phyloP scores from a whole-genome alignment of 2,797 vertebrate genomes.

The Nasua narica region DNA sequence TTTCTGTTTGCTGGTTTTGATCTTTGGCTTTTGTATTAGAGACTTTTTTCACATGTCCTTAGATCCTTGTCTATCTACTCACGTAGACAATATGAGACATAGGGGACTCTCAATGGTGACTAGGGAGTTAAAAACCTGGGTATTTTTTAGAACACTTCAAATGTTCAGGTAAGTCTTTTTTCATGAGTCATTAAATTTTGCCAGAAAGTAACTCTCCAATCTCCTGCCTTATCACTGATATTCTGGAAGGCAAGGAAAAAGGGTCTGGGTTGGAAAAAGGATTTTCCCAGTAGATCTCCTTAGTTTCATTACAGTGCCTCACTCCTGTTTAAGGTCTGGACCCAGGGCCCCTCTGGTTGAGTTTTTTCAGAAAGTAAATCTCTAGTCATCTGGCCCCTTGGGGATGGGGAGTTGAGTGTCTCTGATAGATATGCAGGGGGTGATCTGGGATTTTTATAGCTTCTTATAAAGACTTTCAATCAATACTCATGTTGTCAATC shows the following conservation, averaged over 20 bases:
- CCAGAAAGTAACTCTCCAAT: background rate
- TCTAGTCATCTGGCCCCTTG: background rate
- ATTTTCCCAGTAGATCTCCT: background rate
- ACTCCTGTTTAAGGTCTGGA: background rate
- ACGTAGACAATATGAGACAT: background rate
- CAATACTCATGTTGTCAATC: background rate
- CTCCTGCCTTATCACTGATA: background rate
- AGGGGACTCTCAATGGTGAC: background rate
- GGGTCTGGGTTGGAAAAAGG: background rate
- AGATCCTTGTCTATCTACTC: background rate
- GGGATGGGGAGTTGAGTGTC: background rate
- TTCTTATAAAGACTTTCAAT: background rate
- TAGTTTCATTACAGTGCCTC: background rate
- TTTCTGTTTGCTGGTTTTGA: background rate
- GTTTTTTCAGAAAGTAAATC: background rate
- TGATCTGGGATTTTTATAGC: background rate
- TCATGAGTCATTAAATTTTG: background rate
- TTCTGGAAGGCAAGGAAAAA: background rate
- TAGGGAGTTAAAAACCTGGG: background rate
- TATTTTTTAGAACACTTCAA: background rate
- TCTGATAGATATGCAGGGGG: background rate
- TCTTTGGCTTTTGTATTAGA: background rate
- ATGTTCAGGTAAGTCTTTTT: background rate
- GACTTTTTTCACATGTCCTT: background rate
- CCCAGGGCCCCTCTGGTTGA: background rate